Base-by-base conservation (phyloP, 2,113 vertebrate species). In the Piliocolobus tephrosceles region DNA sequence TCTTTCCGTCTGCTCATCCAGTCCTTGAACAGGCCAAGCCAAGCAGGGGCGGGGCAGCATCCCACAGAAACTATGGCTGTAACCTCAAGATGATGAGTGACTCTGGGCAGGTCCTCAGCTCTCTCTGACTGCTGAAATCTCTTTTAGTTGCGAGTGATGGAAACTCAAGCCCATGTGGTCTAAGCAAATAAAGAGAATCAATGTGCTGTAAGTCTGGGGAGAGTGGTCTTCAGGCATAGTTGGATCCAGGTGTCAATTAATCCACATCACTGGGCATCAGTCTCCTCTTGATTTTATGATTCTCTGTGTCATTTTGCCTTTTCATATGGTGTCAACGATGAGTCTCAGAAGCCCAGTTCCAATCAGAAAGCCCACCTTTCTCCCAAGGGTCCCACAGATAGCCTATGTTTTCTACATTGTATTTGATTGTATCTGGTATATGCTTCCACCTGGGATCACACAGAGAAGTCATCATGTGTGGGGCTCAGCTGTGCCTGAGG, bases 121-220 rank as follows among this genome's bases (percentile, higher is more conserved):
- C 4, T 70, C 35, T 6, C 30, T 47, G 40, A 4, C 20, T 52
- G 47, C 78, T 20, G 35, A 82, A 23, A 7, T 12, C 52, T 32
- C 27, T 20, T 80, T 81, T 1, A n/a, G 32, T 55, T 55, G 78
- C 0, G 35, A 81, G 50, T n/a, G 32, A 5, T 38, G 52, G 79
- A 57, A 57, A 57, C 50, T 55, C 79, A n/a, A 58, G 11, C 50
- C 35, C 6, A 12, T 64, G 27, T 45, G 82, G 40, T 27, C 57
- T 64, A 64, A 84, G 27, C 27, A 64, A 66, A 64, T 23, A 45
- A 84, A 84, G 17, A 9, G 17, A 14, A 32, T 84, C 38, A 10
- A 18, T 45, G 43, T 40, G 12, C 40, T 70, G 6, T 68, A 68
- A 68, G 66, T 68, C 66, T 1, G 0, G 16, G 32, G 0, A n/a